These are phyloP conservation scores for Danionella dracula DNA, from an alignment of 2,797 vertebrate species.

Conservation along the genomic window DNA sequence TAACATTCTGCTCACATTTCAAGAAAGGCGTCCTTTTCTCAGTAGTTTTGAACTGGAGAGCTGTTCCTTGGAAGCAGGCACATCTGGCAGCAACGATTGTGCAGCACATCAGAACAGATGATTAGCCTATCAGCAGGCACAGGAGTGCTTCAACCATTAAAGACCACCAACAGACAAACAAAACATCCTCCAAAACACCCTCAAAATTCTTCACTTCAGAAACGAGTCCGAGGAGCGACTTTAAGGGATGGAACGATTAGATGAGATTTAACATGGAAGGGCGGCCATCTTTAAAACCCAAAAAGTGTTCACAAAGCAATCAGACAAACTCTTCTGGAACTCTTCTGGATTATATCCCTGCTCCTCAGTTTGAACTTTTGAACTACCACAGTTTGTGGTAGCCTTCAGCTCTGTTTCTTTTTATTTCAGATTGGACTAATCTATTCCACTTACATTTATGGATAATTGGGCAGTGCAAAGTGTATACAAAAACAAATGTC, in stretches of 20 bases:
- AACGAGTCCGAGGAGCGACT: not conserved
- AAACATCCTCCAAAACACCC: too few species aligned
- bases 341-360: too few species aligned
- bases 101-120: too few species aligned
- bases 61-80: not conserved
- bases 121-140: constrained; percentile 36
- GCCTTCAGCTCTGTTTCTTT: too few species aligned
- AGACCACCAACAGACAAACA: not conserved
- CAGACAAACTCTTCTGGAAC: not conserved
- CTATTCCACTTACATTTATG: too few species aligned
- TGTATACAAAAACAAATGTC: too few species aligned
- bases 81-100: not conserved
- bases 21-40: not conserved
- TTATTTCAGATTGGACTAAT: too few species aligned
- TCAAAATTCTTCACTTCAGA: too few species aligned
- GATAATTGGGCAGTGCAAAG: too few species aligned
- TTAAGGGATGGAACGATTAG: not conserved
- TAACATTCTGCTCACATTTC: not conserved
- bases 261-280: not conserved
- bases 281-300: not conserved
- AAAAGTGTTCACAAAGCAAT: not conserved
- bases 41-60: not conserved
- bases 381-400: too few species aligned
- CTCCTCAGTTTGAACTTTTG: too few species aligned
- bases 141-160: not conserved